Conservation (phyloP, 2,888 invertebrate species). For the Hofmannophila pseudospretella region DNA sequence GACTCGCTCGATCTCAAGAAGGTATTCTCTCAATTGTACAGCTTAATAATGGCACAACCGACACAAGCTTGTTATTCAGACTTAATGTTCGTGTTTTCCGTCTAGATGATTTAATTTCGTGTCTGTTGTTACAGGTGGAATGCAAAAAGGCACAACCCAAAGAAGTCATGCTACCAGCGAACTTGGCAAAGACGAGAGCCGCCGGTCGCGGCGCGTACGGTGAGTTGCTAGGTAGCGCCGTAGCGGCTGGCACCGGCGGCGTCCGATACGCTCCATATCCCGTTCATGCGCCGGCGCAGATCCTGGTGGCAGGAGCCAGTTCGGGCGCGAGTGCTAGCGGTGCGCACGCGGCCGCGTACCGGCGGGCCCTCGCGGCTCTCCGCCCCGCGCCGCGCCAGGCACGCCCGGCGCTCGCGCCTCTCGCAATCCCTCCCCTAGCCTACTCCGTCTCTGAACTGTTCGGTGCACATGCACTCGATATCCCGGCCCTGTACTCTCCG, state of each 20-base stretch:
- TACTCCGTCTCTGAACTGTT: slow-evolving; percentile 77
- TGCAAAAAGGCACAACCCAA: slow-evolving; percentile 99
- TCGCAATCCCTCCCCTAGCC: slow-evolving; percentile 61
- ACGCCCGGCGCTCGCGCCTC: slow-evolving; percentile 57
- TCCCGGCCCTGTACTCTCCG: slow-evolving; percentile 82
- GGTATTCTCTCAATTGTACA: slow-evolving; percentile 43
- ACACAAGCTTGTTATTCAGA: slow-evolving; percentile 14
- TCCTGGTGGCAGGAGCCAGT: slow-evolving; percentile 59
- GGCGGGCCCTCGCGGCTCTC: slow-evolving; percentile 63
- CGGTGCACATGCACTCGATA: slow-evolving; percentile 84
- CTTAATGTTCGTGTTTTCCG: background rate
- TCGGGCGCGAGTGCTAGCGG: slow-evolving; percentile 49
- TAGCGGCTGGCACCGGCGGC: slow-evolving; percentile 75
- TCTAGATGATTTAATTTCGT: background rate
- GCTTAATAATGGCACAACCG: slow-evolving; percentile 37
- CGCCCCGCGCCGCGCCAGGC: slow-evolving; percentile 59
- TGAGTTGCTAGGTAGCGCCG: slow-evolving; percentile 94
- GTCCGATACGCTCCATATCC: slow-evolving; percentile 81
- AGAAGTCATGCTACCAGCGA: slow-evolving; percentile 99
- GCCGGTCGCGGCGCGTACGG: slow-evolving; percentile 97
- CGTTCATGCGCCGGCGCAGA: slow-evolving; percentile 74
- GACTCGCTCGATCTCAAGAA: slow-evolving; percentile 51
- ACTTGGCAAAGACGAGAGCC: slow-evolving; percentile 96
- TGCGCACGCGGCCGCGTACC: slow-evolving; percentile 58
- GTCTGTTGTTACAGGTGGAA: slow-evolving; percentile 89